Conservation (phyloP, 2,113 vertebrate species). For the Pelecanus crispus region DNA sequence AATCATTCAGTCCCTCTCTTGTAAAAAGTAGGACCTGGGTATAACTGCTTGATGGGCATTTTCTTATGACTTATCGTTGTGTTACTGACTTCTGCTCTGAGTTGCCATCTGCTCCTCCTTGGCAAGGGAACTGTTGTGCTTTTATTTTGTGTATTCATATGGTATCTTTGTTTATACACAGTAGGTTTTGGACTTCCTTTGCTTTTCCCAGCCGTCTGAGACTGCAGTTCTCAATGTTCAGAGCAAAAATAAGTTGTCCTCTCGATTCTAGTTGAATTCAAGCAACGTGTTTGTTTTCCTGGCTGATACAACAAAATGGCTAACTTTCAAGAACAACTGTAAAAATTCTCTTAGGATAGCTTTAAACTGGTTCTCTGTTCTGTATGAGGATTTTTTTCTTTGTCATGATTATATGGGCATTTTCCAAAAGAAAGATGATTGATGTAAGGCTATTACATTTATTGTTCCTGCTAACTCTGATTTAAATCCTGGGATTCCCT, state of each 20-base stretch:
- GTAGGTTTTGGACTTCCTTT: constrained; percentile 14
- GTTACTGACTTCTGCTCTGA: constrained; percentile 10
- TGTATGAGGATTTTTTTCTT: neutral
- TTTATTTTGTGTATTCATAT: constrained; percentile 16
- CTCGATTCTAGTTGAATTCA: neutral
- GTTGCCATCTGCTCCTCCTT: constrained; percentile 44
- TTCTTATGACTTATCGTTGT: neutral
- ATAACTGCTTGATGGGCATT: neutral
- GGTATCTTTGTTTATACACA: constrained; percentile 16
- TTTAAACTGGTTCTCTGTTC: neutral
- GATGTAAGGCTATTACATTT: neutral
- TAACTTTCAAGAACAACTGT: neutral
- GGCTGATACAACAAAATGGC: neutral
- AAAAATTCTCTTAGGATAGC: neutral
- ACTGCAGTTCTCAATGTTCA: neutral
- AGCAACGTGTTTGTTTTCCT: neutral
- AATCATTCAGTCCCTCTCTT: neutral
- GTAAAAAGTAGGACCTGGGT: neutral
- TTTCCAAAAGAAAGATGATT: neutral
- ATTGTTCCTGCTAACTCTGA: neutral
- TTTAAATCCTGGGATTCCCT: neutral
- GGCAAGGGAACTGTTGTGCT: constrained; percentile 1
- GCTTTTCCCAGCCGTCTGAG: constrained; percentile 14
- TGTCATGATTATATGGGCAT: neutral
- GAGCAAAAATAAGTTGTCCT: neutral